Percentiles rank a stretch among this genome's conserved stretches.
phyloP scores from a whole-genome alignment of 2,797 vertebrate genomes.

The Hyperoplus lanceolatus region DNA sequence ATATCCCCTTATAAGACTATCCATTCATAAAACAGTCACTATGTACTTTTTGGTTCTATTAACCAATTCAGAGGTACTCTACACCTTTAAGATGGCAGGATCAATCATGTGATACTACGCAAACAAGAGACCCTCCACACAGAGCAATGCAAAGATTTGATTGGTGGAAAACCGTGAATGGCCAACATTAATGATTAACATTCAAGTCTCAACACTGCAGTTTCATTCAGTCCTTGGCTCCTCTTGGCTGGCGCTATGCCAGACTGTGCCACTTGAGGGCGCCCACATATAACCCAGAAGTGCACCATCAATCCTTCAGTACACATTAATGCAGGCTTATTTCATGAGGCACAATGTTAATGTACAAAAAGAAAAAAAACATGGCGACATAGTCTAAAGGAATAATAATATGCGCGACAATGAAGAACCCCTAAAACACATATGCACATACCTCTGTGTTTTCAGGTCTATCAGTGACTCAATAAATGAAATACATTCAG shows the following conservation, averaged over 20 bases:
- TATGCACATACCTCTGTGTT: constrained; percentile 13
- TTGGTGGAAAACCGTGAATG: constrained; percentile 78
- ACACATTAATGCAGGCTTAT: constrained; percentile 11
- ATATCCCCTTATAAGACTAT: constrained; percentile 56
- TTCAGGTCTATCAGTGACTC: constrained; percentile 38
- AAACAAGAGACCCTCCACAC: constrained; percentile 39
- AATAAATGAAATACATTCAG: constrained; percentile 81
- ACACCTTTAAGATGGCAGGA: constrained; percentile 57
- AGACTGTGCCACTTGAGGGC: constrained; percentile 65
- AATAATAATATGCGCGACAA: constrained; percentile 26
- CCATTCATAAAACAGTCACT: constrained; percentile 60
- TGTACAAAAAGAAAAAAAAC: constrained; percentile 12
- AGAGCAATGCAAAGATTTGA: constrained; percentile 62
- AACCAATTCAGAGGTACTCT: constrained; percentile 39
- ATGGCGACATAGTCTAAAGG: constrained; percentile 25
- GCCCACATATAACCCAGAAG: constrained; percentile 31
- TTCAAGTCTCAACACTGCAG: constrained; percentile 78
- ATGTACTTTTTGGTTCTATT: constrained; percentile 29
- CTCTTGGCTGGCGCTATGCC: constrained; percentile 27
- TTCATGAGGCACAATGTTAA: constrained; percentile 74
- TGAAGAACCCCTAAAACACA: constrained; percentile 21
- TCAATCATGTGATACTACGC: constrained; percentile 50
- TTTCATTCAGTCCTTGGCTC: constrained; percentile 68
- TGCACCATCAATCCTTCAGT: constrained; percentile 2
- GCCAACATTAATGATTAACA: constrained; percentile 68